These are phyloP conservation scores for Blera fallax DNA, from an alignment of 2,888 invertebrate genomes.

Conservation along the genomic window DNA sequence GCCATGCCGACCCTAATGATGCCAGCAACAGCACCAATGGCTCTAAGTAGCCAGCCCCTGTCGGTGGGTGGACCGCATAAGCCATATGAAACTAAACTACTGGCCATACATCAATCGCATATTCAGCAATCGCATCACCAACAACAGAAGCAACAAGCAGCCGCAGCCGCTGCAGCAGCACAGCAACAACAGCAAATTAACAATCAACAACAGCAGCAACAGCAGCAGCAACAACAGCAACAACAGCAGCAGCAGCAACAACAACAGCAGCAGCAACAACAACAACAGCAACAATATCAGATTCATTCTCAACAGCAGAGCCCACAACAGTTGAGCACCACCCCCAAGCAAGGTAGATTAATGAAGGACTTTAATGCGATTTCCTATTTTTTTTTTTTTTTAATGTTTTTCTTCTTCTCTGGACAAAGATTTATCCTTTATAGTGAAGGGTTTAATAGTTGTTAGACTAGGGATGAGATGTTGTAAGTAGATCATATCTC, in stretches of 20 bases:
- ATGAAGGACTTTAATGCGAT: slow-evolving; percentile 66
- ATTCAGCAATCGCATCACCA: slow-evolving; percentile 79
- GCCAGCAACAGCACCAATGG: slow-evolving; percentile 82
- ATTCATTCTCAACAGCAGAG: slow-evolving; percentile 82
- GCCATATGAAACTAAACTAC: slow-evolving; percentile 82
- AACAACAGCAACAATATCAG: slow-evolving; percentile 79
- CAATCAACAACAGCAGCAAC: slow-evolving; percentile 74
- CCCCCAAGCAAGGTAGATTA: slow-evolving; percentile 81
- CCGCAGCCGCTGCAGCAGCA: slow-evolving; percentile 74
- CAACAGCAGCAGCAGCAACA: slow-evolving; percentile 78
- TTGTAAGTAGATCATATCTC: slow-evolving; percentile 72
- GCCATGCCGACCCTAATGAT: slow-evolving; percentile 83
- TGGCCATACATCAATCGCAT: slow-evolving; percentile 82
- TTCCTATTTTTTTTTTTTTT: slow-evolving; percentile 35
- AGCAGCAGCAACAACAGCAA: slow-evolving; percentile 76
- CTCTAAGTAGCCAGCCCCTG: slow-evolving; percentile 81
- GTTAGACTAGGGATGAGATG: slow-evolving; percentile 69
- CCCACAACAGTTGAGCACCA: slow-evolving; percentile 81
- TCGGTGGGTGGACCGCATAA: slow-evolving; percentile 81
- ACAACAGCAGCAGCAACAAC: slow-evolving; percentile 77
- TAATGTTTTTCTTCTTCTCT: slow-evolving; percentile 12
- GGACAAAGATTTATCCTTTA: slow-evolving; percentile 67
- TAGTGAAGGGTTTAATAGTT: slow-evolving; percentile 71
- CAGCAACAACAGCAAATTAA: slow-evolving; percentile 77
- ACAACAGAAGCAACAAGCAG: slow-evolving; percentile 75